These are phyloP conservation scores for Brachyptera risi DNA, from an alignment of 2,888 invertebrate species.

Conservation along the genomic window DNA sequence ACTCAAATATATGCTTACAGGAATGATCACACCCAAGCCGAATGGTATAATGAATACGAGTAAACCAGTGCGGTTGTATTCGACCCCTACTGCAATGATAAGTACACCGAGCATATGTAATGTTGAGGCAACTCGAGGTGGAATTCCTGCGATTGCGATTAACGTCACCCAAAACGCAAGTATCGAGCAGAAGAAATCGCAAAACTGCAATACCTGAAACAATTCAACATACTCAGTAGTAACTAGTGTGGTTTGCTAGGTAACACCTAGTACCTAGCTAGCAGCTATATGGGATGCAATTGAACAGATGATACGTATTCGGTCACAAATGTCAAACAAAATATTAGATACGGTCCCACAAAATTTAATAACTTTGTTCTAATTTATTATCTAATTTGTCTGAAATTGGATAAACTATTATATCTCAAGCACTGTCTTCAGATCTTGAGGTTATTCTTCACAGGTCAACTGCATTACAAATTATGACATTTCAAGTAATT, in stretches of 20 bases:
- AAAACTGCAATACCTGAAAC: conserved; percentile 50
- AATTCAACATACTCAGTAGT: neutral
- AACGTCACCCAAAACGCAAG: conserved; percentile 58
- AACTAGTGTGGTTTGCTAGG: neutral
- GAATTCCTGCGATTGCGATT: conserved; percentile 50
- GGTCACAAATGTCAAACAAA: no score
- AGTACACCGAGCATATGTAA: conserved; percentile 52
- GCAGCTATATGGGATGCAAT: no score
- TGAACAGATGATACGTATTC: no score
- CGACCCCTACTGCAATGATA: conserved; percentile 51
- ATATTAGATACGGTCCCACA: no score
- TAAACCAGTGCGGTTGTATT: conserved; percentile 50
- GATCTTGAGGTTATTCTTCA: no score
- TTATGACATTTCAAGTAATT: no score
- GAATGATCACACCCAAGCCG: conserved; percentile 41
- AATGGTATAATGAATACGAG: conserved; percentile 50
- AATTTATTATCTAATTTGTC: no score
- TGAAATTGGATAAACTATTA: no score
- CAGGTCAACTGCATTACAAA: no score
- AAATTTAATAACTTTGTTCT: no score
- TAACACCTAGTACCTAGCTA: neutral
- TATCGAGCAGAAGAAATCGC: conserved; percentile 56
- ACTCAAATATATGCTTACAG: conserved; percentile 37
- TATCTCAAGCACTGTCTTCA: no score
- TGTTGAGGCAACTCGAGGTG: conserved; percentile 44